Percentiles rank a stretch among this genome's conserved stretches.
Conservation (phyloP, 2,113 vertebrate species). For the Pelecanoides urinatrix region DNA sequence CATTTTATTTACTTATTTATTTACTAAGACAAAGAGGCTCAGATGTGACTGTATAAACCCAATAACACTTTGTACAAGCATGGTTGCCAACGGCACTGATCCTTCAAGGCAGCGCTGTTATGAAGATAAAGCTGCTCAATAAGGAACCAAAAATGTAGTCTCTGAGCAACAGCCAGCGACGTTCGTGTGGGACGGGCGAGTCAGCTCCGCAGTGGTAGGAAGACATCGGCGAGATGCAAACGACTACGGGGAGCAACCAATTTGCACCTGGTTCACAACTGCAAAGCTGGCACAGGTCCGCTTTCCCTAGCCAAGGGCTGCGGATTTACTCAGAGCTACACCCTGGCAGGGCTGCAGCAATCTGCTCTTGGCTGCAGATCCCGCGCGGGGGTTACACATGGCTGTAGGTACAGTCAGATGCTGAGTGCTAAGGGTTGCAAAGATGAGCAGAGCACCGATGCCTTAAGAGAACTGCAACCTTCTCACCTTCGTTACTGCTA, state of each 20-base stretch:
- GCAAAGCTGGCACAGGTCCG: neutral
- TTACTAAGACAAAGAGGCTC: neutral
- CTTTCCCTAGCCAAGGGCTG: neutral
- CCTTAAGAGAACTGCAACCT: neutral
- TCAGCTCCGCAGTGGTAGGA: neutral
- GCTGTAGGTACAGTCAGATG: neutral
- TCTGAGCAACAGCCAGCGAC: neutral
- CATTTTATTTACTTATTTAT: neutral
- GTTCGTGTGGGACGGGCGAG: rapidly evolving
- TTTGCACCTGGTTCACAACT: neutral
- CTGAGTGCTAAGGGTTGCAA: neutral
- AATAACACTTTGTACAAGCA: neutral
- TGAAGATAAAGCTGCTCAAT: neutral
- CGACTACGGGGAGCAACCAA: neutral
- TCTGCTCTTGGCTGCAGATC: neutral
- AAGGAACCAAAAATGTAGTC: neutral
- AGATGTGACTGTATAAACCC: neutral
- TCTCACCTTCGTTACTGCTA: neutral
- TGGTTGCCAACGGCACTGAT: neutral
- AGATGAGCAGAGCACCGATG: neutral
- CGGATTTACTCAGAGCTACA: neutral
- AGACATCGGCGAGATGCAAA: neutral
- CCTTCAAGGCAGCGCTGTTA: neutral
- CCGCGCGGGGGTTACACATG: rapidly evolving
- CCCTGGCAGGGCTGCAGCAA: neutral